These are phyloP conservation scores for Eospalax fontanierii DNA, from an alignment of 2,797 vertebrate species.

Conservation along the genomic window DNA sequence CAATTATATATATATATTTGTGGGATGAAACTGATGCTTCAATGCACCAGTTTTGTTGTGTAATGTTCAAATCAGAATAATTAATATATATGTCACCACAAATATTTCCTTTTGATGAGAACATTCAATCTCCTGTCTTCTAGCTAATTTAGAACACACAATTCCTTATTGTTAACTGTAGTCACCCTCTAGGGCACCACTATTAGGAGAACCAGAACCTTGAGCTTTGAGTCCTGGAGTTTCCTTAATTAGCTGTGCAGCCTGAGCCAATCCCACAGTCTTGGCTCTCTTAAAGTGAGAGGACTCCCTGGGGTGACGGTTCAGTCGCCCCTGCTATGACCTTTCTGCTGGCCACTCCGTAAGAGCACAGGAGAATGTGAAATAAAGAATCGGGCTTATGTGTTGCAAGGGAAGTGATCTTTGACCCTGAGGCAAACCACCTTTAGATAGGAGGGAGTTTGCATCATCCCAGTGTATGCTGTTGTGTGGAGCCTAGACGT, in stretches of 20 bases:
- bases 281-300: neutral
- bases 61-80: neutral
- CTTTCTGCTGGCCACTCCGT: neutral
- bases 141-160: neutral
- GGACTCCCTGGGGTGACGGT: neutral
- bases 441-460: neutral
- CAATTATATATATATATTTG: neutral
- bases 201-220: neutral
- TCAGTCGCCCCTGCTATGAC: neutral
- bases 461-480: neutral
- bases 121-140: neutral
- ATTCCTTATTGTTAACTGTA: neutral
- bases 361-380: neutral
- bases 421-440: conserved; percentile 8
- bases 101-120: neutral
- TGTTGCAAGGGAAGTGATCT: neutral
- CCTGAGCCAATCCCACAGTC: neutral
- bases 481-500: neutral
- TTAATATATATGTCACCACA: neutral
- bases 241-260: neutral
- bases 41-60: no score
- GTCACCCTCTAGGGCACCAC: neutral
- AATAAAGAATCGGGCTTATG: neutral
- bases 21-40: neutral
- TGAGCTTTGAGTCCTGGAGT: neutral